Percentiles rank a stretch among this genome's conserved stretches.
phyloP scores from a whole-genome alignment of 2,113 vertebrate species.

The Semnornis frantzii region DNA sequence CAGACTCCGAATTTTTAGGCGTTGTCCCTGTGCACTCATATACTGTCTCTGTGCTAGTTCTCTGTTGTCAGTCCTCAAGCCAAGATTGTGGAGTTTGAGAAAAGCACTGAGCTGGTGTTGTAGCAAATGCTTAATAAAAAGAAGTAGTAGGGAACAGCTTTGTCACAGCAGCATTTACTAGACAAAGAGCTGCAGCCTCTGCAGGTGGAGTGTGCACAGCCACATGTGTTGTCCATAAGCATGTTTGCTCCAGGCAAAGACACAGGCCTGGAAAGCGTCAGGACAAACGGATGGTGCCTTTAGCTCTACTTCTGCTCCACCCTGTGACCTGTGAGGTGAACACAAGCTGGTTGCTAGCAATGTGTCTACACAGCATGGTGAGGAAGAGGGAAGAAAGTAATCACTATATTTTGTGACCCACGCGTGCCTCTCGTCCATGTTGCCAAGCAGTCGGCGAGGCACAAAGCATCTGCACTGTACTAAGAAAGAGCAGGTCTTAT shows the following conservation, averaged over 20 bases:
- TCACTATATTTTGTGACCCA: background rate
- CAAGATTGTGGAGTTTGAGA: background rate
- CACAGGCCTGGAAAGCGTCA: background rate
- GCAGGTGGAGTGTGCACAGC: background rate
- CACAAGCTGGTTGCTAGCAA: background rate
- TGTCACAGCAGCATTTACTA: constrained; percentile 36
- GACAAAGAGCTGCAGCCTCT: constrained; percentile 49
- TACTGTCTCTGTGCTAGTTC: background rate
- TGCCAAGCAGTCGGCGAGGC: background rate
- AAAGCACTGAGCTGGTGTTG: background rate
- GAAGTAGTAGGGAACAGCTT: constrained; percentile 24
- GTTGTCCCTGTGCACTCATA: background rate
- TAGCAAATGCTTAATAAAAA: constrained; percentile 16
- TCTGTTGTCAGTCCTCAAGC: background rate
- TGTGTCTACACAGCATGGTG: background rate
- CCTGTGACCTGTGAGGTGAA: background rate
- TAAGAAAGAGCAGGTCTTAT: constrained; percentile 57
- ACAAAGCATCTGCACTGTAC: constrained; percentile 9
- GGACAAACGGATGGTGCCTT: background rate
- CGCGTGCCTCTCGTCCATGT: fast-evolving
- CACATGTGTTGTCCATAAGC: background rate
- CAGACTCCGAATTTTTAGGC: background rate
- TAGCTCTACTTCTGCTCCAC: background rate
- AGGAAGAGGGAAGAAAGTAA: background rate
- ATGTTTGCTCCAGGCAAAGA: background rate